phyloP scores from a whole-genome alignment of 2,113 vertebrate species.

The Zapornia atra region DNA sequence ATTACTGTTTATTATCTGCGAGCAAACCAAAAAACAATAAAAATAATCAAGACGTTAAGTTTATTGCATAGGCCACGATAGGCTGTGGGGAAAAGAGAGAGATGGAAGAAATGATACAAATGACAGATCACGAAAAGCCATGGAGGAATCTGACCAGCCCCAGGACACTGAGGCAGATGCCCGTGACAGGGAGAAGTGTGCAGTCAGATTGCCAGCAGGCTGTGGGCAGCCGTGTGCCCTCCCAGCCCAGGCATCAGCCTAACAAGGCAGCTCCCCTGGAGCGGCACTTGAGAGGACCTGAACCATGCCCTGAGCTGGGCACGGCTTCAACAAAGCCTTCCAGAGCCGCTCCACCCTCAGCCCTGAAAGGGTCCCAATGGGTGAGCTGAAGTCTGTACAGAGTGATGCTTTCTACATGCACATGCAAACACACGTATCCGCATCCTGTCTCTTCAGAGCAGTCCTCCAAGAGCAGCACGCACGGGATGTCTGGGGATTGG shows the following conservation, averaged over 20 bases:
- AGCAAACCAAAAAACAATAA: neutral
- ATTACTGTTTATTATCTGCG: slow-evolving; percentile 54
- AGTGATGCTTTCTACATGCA: neutral
- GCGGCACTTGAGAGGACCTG: neutral
- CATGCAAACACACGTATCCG: fast-evolving
- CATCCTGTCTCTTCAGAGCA: neutral
- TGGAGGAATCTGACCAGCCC: neutral
- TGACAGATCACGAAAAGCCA: neutral
- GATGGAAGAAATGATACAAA: neutral
- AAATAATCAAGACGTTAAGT: slow-evolving; percentile 14
- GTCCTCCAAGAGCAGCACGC: slow-evolving; percentile 13
- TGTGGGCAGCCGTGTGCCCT: neutral
- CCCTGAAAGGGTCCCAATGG: neutral
- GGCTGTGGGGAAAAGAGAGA: slow-evolving; percentile 16
- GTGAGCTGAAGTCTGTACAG: neutral
- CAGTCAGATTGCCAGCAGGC: neutral
- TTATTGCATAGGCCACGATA: neutral
- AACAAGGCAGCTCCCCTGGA: neutral
- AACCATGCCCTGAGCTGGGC: neutral
- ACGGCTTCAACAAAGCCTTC: neutral
- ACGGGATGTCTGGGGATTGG: neutral
- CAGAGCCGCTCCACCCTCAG: neutral
- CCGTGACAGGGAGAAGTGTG: neutral
- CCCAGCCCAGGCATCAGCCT: neutral
- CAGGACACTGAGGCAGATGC: neutral